phyloP scores from a whole-genome alignment of 2,113 vertebrate genomes.

The Sebastes fasciatus region DNA sequence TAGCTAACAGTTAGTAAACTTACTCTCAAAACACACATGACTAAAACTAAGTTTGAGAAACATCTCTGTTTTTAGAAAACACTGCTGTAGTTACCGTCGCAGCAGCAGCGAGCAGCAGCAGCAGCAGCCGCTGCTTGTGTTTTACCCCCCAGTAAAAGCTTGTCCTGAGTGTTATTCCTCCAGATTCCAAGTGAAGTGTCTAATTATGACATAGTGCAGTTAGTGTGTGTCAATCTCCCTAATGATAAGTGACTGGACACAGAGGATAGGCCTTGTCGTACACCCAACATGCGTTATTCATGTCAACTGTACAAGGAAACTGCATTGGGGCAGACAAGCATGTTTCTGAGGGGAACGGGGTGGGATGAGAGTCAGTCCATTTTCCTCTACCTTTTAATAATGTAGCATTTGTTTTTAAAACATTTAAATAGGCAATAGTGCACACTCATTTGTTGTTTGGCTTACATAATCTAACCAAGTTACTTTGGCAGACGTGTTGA shows the following conservation, averaged over 20 bases:
- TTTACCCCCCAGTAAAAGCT: conserved; percentile 56
- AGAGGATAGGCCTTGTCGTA: conserved; percentile 65
- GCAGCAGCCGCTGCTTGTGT: conserved; percentile 35
- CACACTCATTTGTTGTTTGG: conserved; percentile 14
- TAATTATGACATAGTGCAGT: conserved; percentile 77
- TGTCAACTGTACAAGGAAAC: conserved; percentile 69
- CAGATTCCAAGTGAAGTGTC: conserved; percentile 58
- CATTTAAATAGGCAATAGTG: conserved; percentile 14
- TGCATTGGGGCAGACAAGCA: conserved; percentile 56
- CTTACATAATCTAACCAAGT: not conserved
- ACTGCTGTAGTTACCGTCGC: conserved; percentile 1
- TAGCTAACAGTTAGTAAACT: not conserved
- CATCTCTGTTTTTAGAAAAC: conserved; percentile 28
- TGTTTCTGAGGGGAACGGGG: conserved; percentile 17
- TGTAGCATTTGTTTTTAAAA: conserved; percentile 11
- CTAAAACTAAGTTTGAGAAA: conserved; percentile 7
- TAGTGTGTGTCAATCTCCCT: conserved; percentile 70
- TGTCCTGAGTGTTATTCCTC: conserved; percentile 56
- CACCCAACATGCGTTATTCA: conserved; percentile 77
- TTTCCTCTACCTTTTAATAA: conserved; percentile 39
- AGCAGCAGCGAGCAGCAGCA: conserved; percentile 1
- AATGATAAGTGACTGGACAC: conserved; percentile 79
- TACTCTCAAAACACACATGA: not conserved
- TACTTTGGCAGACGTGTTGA: conserved; percentile 9
- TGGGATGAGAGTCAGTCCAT: not conserved